Evolutionary conservation across 2,113 vertebrate species (phyloP).

Genomic region (Sander lucioperca): DNA sequence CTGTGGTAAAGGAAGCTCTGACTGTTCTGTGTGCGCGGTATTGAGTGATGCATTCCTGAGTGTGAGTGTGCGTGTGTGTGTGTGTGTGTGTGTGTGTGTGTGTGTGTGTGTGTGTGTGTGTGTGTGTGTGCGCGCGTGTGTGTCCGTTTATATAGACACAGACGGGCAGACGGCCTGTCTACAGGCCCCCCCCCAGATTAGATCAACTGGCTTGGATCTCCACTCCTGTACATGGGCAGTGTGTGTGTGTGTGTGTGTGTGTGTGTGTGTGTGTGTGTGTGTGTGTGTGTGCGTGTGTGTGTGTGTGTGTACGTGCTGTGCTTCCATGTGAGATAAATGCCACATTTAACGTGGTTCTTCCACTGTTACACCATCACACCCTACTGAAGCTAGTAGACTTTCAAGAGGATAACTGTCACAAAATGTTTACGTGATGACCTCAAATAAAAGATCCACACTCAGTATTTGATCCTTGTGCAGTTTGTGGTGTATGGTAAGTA

Average conservation of each 20-base stretch:
- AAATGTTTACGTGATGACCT: not conserved
- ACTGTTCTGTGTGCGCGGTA: constrained; percentile 38
- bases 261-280: no score
- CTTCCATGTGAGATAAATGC: constrained; percentile 11
- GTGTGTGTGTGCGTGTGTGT: not conserved
- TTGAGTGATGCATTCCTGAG: constrained; percentile 78
- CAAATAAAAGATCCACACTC: not conserved
- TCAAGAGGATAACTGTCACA: not conserved
- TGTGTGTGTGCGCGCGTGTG: constrained; percentile 16
- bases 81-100: constrained; percentile 28
- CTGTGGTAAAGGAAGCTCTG: constrained; percentile 65
- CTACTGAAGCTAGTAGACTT: not conserved
- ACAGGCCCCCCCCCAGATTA: constrained; percentile 71
- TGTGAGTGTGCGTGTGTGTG: constrained; percentile 8
- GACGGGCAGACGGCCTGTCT: constrained; percentile 70
- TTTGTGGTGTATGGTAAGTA: not conserved
- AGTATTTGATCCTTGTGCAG: not conserved
- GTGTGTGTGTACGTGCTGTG: not conserved
- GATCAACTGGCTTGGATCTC: constrained; percentile 58
- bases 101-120: constrained; percentile 19
- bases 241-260: no score
- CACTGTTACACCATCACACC: not conserved
- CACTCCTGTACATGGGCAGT: constrained; percentile 25
- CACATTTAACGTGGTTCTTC: constrained; percentile 9
- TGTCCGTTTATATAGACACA: constrained; percentile 74